Evolutionary conservation across 2,797 vertebrate genomes (phyloP).

Genomic region (Malurus leucopterus): DNA sequence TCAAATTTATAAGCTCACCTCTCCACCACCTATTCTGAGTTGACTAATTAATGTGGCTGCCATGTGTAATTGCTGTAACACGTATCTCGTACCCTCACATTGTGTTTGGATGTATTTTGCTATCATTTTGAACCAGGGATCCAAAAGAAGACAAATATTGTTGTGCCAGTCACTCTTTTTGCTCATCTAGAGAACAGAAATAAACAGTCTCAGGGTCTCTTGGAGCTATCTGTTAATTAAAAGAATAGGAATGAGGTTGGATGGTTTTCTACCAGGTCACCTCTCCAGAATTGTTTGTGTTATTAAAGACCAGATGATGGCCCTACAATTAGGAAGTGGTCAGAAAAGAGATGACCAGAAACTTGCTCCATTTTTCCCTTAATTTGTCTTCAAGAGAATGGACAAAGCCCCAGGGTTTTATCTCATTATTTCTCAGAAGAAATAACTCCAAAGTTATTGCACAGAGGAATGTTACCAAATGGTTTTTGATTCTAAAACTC

Average conservation of each 20-base stretch:
- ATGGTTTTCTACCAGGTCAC: background rate
- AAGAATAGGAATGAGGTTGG: background rate
- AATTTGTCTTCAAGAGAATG: background rate
- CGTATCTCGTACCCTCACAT: background rate
- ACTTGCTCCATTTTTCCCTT: background rate
- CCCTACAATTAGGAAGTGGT: background rate
- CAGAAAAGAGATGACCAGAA: background rate
- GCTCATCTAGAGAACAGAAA: background rate
- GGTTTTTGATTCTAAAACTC: background rate
- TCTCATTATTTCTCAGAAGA: background rate
- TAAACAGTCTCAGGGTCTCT: background rate
- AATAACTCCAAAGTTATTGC: background rate
- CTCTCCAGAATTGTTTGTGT: background rate
- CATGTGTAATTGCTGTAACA: background rate
- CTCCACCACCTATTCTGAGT: background rate
- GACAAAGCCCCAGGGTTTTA: background rate
- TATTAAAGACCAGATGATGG: background rate
- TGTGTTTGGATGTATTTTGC: conserved; percentile 41
- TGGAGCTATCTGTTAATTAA: background rate
- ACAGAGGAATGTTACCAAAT: background rate
- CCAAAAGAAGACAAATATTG: conserved; percentile 11
- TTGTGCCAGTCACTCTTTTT: background rate
- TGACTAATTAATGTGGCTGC: conserved; percentile 22
- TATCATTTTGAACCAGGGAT: conserved; percentile 14
- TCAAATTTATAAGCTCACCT: conserved; percentile 23